phyloP scores from a whole-genome alignment of 2,797 vertebrate genomes.

The Leptoclinus maculatus region DNA sequence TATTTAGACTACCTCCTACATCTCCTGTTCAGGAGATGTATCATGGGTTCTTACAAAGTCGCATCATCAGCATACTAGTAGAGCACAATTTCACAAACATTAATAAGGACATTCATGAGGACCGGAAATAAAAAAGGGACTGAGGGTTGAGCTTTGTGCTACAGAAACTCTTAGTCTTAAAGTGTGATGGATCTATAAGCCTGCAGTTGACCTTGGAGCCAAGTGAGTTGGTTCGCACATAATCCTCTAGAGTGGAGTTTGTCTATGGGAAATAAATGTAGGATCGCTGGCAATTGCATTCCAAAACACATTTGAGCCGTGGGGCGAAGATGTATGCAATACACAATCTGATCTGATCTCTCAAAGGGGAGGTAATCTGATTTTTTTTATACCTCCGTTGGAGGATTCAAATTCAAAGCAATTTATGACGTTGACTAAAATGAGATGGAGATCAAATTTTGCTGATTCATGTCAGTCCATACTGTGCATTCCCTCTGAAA shows the following conservation, averaged over 20 bases:
- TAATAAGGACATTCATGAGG: background rate
- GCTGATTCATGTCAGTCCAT: background rate
- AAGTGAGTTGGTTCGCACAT: background rate
- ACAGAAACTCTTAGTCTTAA: background rate
- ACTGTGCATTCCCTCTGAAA: background rate
- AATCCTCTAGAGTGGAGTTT: background rate
- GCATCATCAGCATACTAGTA: conserved; percentile 6
- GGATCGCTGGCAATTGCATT: background rate
- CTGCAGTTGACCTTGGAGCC: no score
- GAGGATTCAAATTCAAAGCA: background rate
- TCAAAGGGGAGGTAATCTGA: background rate
- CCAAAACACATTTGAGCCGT: no score
- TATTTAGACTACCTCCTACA: background rate
- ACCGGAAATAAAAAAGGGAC: background rate
- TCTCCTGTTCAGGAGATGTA: background rate
- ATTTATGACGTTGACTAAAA: background rate
- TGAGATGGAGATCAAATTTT: background rate
- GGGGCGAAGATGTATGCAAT: no score
- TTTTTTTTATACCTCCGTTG: background rate
- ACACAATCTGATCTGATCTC: background rate
- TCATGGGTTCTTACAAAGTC: background rate
- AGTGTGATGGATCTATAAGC: background rate
- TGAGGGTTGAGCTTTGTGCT: background rate
- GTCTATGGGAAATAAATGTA: background rate
- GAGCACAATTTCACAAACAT: background rate